Evolutionary conservation across 2,797 vertebrate species (phyloP), one percentile per base, ranked within the genome.

Genomic region (Fundulus diaphanus): DNA sequence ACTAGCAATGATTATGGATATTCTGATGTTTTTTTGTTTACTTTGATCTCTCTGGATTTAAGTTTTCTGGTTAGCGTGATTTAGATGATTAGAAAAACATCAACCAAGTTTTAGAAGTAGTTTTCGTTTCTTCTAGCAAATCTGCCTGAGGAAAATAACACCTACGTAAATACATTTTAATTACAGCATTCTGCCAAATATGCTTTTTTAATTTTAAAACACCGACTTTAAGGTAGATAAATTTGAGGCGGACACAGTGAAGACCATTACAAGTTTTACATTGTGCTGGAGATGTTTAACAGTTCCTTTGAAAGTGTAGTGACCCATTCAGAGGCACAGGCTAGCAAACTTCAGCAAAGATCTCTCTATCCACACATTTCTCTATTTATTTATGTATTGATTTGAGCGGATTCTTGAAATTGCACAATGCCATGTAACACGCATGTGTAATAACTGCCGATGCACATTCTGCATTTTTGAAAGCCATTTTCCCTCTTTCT

Each of bases 401-500:
- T 94, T 95, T 93, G 90, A 95, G 90, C 85, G 20, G 91, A 73
- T 94, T 94, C 85, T 93, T 94, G 87, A 94, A 92, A 94, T 94
- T 94, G 94, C 94, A 94, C 94, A 93, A 91, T 94, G 94, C 96
- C 95, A 88, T 96, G 95, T 95, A 94, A 94, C 90, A 78, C 96
- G 98, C 97, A 98, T 98, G 98, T 93, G 73, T 87, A 88, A 88
- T 93, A 94, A 94, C 92, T 96, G 96, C 95, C 90, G 93, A 94
- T 96, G 96, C 94, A 94, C 92, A 95, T 94, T 95, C 92, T 90
- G 95, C 96, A 96, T 97, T 96, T 94, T 93, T 94, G 92, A 97
- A 97, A 98, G 97, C 96, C 97, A 97, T 95, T 96, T 97, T 97
- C 97, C 97, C 96, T 96, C 96, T 94, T 95, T 94, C 89, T 67